Evolutionary conservation across 2,113 vertebrate genomes (phyloP).

Genomic region (Phylloscopus trochilus): DNA sequence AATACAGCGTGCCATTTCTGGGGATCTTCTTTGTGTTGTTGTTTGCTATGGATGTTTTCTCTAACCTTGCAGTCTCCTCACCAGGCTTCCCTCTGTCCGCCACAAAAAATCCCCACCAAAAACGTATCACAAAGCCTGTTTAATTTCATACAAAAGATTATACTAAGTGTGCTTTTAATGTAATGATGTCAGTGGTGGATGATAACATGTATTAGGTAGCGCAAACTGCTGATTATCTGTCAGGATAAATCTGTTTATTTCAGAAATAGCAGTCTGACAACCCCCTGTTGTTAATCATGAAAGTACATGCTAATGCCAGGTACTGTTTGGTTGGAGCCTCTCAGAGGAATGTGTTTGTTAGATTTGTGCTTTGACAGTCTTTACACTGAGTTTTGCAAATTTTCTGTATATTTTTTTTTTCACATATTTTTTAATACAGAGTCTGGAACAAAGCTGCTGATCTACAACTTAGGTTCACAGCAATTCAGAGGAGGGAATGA

Average conservation of each 20-base stretch:
- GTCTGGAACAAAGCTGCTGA: neutral
- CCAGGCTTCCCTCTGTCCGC: neutral
- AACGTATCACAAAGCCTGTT: constrained; percentile 66
- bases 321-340: constrained; percentile 53
- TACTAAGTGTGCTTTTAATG: constrained; percentile 75
- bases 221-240: constrained; percentile 78
- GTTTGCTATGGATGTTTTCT: constrained; percentile 13
- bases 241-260: constrained; percentile 78
- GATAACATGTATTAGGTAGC: constrained; percentile 75
- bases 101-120: neutral
- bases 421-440: neutral
- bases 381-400: constrained; percentile 2
- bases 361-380: constrained; percentile 43
- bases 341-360: constrained; percentile 38
- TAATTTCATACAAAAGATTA: constrained; percentile 78
- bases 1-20: constrained; percentile 32
- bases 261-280: constrained; percentile 70
- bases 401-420: neutral
- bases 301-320: constrained; percentile 65
- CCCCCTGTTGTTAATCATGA: constrained; percentile 70
- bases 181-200: constrained; percentile 74
- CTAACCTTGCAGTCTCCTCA: constrained; percentile 4
- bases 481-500: constrained; percentile 28
- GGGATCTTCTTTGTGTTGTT: neutral
- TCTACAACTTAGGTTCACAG: neutral